phyloP scores from a whole-genome alignment of 2,888 invertebrate species.

The Cerceris ruficornis region DNA sequence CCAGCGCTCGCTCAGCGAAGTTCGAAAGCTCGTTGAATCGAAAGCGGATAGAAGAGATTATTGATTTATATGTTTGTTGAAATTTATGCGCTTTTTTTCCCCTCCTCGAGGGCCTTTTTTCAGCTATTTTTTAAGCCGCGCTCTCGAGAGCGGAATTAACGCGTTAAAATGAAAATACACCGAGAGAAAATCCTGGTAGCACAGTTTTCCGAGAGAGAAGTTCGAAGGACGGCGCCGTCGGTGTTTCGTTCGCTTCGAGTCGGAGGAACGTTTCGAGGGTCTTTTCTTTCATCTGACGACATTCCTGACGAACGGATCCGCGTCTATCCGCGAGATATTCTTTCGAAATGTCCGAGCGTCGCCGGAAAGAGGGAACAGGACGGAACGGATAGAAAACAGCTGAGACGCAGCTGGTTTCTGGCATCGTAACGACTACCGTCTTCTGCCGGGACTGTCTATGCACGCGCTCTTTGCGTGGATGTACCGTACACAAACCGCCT shows the following conservation, averaged over 20 bases:
- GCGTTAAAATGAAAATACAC: too few species aligned
- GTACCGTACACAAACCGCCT: conserved; percentile 45
- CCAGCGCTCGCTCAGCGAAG: too few species aligned
- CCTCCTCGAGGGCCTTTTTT: not conserved
- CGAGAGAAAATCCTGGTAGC: too few species aligned
- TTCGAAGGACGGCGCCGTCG: too few species aligned
- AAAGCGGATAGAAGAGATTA: not conserved
- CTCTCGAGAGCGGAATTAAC: too few species aligned
- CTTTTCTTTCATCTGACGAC: not conserved
- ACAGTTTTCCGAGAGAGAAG: too few species aligned
- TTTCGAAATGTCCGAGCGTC: conserved; percentile 53
- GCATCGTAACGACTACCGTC: conserved; percentile 73
- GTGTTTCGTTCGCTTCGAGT: too few species aligned
- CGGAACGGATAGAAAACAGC: conserved; percentile 75
- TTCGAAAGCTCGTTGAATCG: not conserved
- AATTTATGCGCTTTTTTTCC: not conserved
- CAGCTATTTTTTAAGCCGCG: too few species aligned
- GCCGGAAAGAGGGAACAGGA: conserved; percentile 57
- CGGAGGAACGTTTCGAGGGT: too few species aligned
- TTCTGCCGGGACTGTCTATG: conserved; percentile 46
- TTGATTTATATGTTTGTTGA: not conserved
- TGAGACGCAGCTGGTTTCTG: conserved; percentile 78
- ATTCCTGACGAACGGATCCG: not conserved
- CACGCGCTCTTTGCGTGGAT: conserved; percentile 24
- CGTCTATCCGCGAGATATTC: conserved; percentile 49